Percentiles rank a stretch among this genome's conserved stretches.
These are phyloP conservation scores for Carapus acus DNA, from an alignment of 2,797 vertebrate genomes.

Conservation along the genomic window DNA sequence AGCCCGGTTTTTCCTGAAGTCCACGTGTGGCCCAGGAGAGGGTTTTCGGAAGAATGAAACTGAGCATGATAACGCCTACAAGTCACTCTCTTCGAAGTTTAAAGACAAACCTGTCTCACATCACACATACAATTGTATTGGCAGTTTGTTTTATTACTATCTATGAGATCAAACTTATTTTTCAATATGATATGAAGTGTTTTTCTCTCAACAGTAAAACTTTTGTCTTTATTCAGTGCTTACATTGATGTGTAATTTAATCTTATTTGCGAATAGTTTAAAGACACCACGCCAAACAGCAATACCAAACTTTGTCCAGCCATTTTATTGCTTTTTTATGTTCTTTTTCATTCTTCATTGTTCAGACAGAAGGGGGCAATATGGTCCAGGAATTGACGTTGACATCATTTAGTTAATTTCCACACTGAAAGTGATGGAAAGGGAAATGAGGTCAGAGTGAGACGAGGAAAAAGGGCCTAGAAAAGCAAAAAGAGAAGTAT, in stretches of 20 bases:
- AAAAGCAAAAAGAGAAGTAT: slow-evolving; percentile 46
- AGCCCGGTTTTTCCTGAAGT: slow-evolving; percentile 51
- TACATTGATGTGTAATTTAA: background rate
- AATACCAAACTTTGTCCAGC: background rate
- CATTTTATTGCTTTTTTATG: background rate
- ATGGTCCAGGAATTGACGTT: too few relatives aligned
- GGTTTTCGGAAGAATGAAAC: slow-evolving; percentile 44
- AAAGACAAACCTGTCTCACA: too few relatives aligned
- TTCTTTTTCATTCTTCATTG: slow-evolving; percentile 33
- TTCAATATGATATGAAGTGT: background rate
- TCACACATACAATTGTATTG: too few relatives aligned
- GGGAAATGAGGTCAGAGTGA: slow-evolving; percentile 33
- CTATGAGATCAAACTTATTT: too few relatives aligned
- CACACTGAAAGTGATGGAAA: slow-evolving; percentile 26
- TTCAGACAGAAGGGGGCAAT: slow-evolving; percentile 66
- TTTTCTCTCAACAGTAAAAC: background rate
- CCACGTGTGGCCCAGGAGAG: slow-evolving; percentile 33
- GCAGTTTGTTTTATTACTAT: background rate
- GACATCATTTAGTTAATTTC: slow-evolving; percentile 27
- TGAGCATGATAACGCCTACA: slow-evolving; percentile 19
- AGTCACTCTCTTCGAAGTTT: too few relatives aligned
- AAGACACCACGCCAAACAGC: background rate
- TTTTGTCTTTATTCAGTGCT: too few relatives aligned
- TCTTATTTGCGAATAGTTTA: background rate
- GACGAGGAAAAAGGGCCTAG: slow-evolving; percentile 26